Percentiles rank a stretch among this genome's conserved stretches.
Conservation (phyloP, 2,113 vertebrate species). For the Perca fluviatilis region DNA sequence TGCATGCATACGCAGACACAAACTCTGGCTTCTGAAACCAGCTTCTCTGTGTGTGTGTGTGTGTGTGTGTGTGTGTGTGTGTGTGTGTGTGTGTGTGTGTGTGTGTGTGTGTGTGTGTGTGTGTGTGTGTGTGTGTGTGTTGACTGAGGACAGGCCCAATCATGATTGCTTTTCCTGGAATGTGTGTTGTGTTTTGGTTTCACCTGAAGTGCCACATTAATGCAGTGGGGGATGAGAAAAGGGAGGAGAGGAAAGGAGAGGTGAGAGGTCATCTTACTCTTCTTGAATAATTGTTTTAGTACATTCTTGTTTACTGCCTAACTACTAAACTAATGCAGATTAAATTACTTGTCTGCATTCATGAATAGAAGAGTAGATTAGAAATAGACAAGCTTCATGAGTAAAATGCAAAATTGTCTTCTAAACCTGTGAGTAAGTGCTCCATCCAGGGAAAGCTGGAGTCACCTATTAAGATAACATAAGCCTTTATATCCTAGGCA, state of each 20-base stretch:
- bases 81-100: background rate
- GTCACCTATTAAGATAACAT: background rate
- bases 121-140: background rate
- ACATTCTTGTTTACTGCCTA: background rate
- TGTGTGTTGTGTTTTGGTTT: constrained; percentile 17
- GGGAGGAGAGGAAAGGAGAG: background rate
- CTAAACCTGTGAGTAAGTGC: background rate
- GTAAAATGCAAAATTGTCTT: background rate
- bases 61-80: background rate
- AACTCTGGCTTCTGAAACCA: constrained; percentile 1
- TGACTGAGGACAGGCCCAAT: background rate
- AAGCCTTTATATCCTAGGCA: background rate
- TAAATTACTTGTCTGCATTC: background rate
- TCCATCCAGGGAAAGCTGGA: background rate
- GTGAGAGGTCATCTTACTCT: background rate
- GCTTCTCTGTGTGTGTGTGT: constrained; percentile 3
- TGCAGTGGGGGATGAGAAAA: background rate
- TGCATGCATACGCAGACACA: background rate
- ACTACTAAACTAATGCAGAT: background rate
- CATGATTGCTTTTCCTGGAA: constrained; percentile 16
- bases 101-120: background rate
- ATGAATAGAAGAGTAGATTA: background rate
- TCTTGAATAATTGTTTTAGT: constrained; percentile 8
- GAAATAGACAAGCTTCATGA: background rate
- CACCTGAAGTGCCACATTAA: constrained; percentile 22